Evolutionary conservation across 2,888 invertebrate species (phyloP).

Genomic region (Sthenelais limicola): DNA sequence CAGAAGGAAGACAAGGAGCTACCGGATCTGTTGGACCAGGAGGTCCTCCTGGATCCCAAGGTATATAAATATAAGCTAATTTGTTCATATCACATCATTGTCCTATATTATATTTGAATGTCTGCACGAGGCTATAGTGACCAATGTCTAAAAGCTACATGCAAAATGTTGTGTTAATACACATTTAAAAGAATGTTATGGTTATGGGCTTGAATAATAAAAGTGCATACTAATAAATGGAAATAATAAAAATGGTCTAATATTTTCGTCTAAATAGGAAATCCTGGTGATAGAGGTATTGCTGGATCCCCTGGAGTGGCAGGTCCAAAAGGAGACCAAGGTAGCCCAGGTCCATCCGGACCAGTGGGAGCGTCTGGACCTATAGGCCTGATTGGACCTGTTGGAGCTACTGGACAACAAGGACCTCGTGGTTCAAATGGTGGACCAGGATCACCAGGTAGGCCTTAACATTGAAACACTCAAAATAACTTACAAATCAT

Average conservation of each 20-base stretch:
- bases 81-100: slow-evolving; percentile 73
- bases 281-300: slow-evolving; percentile 37
- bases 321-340: slow-evolving; percentile 75
- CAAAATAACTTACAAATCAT: not conserved
- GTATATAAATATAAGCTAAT: slow-evolving; percentile 6
- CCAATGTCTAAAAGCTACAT: too few species aligned
- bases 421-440: not conserved
- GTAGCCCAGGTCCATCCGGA: slow-evolving; percentile 41
- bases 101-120: too few species aligned
- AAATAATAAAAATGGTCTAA: too few species aligned
- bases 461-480: not conserved
- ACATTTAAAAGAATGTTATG: too few species aligned
- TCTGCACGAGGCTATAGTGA: too few species aligned
- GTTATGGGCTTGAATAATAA: too few species aligned
- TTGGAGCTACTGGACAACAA: not conserved
- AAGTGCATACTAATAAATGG: too few species aligned
- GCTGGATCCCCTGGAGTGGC: slow-evolving; percentile 22
- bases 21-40: slow-evolving; percentile 45
- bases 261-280: too few species aligned
- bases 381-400: slow-evolving; percentile 15
- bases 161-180: too few species aligned
- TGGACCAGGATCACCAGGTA: not conserved
- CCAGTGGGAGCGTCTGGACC: slow-evolving; percentile 6
- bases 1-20: slow-evolving; percentile 58
- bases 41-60: slow-evolving; percentile 40